These are phyloP conservation scores for Himalopsyche anomala DNA, from an alignment of 2,888 invertebrate genomes.

Conservation along the genomic window DNA sequence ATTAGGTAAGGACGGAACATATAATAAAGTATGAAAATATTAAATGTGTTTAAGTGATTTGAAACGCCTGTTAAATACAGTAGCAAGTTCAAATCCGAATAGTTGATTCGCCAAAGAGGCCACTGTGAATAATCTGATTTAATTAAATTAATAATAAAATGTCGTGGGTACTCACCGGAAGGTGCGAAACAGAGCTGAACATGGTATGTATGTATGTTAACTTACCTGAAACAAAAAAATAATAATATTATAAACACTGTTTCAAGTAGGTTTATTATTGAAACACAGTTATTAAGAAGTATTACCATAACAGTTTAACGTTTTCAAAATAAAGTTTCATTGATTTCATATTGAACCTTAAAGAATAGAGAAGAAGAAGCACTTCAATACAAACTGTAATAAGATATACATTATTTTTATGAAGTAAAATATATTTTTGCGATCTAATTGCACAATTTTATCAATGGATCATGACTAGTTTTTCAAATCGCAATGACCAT, in stretches of 20 bases:
- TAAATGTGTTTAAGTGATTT: too few species aligned
- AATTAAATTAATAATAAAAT: constrained; percentile 36
- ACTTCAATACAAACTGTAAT: too few species aligned
- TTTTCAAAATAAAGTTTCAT: too few species aligned
- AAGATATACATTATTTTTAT: too few species aligned
- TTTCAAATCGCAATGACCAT: too few species aligned
- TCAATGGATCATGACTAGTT: too few species aligned
- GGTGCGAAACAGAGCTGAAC: constrained; percentile 53
- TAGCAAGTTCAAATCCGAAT: constrained; percentile 18
- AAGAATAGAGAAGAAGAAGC: too few species aligned
- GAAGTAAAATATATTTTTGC: too few species aligned
- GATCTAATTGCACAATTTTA: too few species aligned
- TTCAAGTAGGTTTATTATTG: constrained; percentile 15
- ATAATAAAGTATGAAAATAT: too few species aligned
- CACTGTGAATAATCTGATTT: constrained; percentile 19
- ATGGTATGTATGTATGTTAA: constrained; percentile 21
- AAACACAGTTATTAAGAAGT: not conserved
- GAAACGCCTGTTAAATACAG: not conserved
- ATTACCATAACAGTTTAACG: not conserved
- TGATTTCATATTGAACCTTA: too few species aligned
- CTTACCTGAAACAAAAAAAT: constrained; percentile 52
- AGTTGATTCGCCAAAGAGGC: constrained; percentile 14
- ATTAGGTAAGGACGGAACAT: too few species aligned
- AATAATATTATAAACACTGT: constrained; percentile 12
- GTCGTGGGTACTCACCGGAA: constrained; percentile 50